A percentile compares a stretch with the other conserved stretches of the same genome.
Conservation (phyloP, 1,140 invertebrate species). For the Paraescarpia echinospica region DNA sequence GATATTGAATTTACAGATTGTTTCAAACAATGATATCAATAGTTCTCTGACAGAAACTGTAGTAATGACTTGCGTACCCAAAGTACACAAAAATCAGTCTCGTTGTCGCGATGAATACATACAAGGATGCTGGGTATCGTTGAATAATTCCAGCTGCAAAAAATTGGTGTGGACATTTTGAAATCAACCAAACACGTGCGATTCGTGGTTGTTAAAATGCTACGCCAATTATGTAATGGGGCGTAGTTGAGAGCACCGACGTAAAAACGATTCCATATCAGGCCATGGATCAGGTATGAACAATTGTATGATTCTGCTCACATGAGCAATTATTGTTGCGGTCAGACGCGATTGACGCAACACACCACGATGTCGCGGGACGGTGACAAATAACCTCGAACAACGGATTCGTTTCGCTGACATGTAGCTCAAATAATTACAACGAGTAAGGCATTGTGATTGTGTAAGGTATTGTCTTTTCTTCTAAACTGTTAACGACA, state of each 20-base stretch:
- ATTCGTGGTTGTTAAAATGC: neutral
- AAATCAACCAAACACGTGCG: neutral
- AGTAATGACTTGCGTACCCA: no score
- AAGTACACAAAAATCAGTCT: no score
- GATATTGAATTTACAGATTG: no score
- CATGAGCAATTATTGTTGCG: neutral
- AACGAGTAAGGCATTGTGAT: neutral
- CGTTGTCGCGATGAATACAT: no score
- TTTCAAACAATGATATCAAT: no score
- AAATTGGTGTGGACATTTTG: neutral
- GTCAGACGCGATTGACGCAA: no score
- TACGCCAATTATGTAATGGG: neutral
- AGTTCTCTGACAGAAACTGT: no score
- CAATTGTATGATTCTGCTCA: neutral
- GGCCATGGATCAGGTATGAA: neutral
- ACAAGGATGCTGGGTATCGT: no score
- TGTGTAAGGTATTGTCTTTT: no score
- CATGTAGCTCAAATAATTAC: slow-evolving; percentile 1
- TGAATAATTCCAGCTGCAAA: no score
- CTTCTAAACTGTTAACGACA: neutral
- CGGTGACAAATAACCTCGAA: neutral
- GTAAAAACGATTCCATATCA: neutral
- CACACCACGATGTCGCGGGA: no score
- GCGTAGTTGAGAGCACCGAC: neutral
- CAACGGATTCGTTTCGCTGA: neutral